Evolutionary conservation across 2,888 invertebrate species (phyloP).

Genomic region (Spilarctia lutea): DNA sequence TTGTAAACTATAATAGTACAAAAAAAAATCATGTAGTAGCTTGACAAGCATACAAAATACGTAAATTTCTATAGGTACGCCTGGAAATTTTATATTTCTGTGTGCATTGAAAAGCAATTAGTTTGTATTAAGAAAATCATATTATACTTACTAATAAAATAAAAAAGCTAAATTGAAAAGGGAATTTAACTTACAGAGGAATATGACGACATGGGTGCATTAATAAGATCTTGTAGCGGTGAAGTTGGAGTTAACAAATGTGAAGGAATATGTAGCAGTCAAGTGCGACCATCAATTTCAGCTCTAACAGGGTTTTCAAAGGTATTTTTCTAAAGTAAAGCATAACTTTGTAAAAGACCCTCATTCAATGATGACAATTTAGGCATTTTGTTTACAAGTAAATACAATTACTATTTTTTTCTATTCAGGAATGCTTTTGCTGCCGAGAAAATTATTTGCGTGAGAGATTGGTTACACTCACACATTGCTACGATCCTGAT

Average conservation of each 20-base stretch:
- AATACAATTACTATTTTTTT: background rate
- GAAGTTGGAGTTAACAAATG: slow-evolving; percentile 97
- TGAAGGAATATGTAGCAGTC: slow-evolving; percentile 96
- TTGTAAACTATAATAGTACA: background rate
- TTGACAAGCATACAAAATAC: background rate
- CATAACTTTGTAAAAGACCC: background rate
- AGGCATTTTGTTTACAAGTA: background rate
- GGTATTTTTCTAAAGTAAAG: slow-evolving; percentile 75
- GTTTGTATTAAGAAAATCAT: background rate
- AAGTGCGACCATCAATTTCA: slow-evolving; percentile 96
- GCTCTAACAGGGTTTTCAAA: slow-evolving; percentile 96
- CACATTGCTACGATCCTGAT: slow-evolving; percentile 96
- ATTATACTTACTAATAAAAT: background rate
- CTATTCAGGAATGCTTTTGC: slow-evolving; percentile 95
- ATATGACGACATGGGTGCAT: slow-evolving; percentile 94
- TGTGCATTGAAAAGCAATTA: background rate
- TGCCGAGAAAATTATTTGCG: slow-evolving; percentile 95
- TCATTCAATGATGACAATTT: background rate
- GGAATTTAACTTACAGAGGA: slow-evolving; percentile 88
- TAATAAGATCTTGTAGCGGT: slow-evolving; percentile 95
- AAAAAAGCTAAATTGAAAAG: background rate
- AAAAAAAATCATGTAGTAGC: background rate
- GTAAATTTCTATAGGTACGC: background rate
- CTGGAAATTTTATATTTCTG: background rate
- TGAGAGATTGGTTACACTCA: slow-evolving; percentile 92